A percentile compares a stretch with the other conserved stretches of the same genome.
Evolutionary conservation across 2,888 invertebrate genomes (phyloP).

Genomic region (Tetranychus truncatus): DNA sequence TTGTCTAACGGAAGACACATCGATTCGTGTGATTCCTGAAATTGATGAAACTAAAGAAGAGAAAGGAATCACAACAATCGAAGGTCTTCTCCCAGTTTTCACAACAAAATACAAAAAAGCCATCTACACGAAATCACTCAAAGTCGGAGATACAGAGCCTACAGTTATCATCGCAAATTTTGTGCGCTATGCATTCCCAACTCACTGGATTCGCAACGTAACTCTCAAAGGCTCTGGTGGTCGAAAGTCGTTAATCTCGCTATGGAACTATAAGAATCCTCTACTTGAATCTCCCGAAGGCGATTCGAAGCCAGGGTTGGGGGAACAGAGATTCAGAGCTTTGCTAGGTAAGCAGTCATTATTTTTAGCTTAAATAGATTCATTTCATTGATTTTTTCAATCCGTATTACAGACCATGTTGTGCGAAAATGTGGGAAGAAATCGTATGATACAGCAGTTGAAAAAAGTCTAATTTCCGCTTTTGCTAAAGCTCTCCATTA

Average conservation of each 20-base stretch:
- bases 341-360: background rate
- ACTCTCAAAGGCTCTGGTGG: background rate
- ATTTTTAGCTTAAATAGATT: too few relatives aligned
- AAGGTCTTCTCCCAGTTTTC: background rate
- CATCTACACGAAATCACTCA: background rate
- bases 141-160: background rate
- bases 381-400: too few relatives aligned
- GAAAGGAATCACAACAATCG: background rate
- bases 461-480: too few relatives aligned
- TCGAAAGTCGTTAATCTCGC: background rate
- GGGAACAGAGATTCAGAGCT: background rate
- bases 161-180: background rate
- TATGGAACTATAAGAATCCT: background rate
- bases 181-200: background rate
- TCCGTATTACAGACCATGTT: too few relatives aligned
- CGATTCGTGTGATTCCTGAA: background rate
- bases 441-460: too few relatives aligned
- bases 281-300: background rate
- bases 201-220: background rate
- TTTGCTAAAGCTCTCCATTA: too few relatives aligned
- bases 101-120: background rate
- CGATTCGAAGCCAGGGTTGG: background rate
- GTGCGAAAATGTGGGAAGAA: too few relatives aligned
- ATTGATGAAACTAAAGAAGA: background rate
- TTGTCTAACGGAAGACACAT: background rate